Evolutionary conservation across 2,797 vertebrate genomes (phyloP), one percentile per base, ranked within the genome.

Genomic region (Aplochiton taeniatus): DNA sequence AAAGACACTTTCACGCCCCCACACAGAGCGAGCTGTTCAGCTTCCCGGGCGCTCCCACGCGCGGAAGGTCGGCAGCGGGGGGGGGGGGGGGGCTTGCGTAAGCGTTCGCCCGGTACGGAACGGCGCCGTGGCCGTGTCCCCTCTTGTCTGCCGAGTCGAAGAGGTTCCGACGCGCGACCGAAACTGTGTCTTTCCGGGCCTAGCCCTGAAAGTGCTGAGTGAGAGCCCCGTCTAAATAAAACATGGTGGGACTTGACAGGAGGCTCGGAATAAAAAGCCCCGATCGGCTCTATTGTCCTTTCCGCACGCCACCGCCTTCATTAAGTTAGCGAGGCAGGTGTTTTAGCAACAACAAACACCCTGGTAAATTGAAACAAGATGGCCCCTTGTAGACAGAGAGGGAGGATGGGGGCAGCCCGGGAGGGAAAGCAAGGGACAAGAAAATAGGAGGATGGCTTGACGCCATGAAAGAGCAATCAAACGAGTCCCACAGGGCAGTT

Each of bases 311-410:
- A 66, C 63, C 13, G 51, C 71, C 78, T 78, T 83, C 75, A 78
- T 83, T 74, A 80, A 61, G 76, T 80, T 79, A 73, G 73, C 67
- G 68, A 78, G 78, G 81, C 77, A 83, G 74, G 79, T 85, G 77
- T 80, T 77, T 66, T 48, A 59, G 69, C 41, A 72, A 73, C 77
- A 83, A 74, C 71, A 77, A 81, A 78, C 75, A 75, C 75, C 74
- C 83, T 81, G 70, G 76, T 77, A 31, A 3, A 46, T 69, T n/a
- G 57, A 57, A 72, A 78, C 69, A 83, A 88, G 85, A 88, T 86
- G 84, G 87, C 43, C 72, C 52, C 68, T 80, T 74, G 82, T 78
- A 69, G 70, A 77, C 50, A 45, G 77, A 69, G 58, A 62, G 58
- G 72, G 41, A 19, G 59, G 58, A 70, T 14, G 53, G 13, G 47